Conservation (phyloP, 2,888 invertebrate genomes). For the Agrochola lota region DNA sequence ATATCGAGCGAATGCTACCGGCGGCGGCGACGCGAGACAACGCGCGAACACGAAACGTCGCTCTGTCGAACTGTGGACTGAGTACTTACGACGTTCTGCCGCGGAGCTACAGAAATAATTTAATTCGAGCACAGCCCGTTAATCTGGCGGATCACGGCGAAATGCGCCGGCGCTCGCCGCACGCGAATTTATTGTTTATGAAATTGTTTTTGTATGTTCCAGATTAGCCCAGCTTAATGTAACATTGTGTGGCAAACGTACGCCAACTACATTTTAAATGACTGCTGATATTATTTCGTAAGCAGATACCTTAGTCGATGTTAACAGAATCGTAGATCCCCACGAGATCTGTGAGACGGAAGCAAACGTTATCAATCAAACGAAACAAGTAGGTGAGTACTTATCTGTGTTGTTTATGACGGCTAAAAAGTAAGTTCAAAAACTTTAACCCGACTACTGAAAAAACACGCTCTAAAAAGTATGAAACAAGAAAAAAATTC, state of each 20-base stretch:
- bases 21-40: slow-evolving; percentile 16
- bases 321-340: background rate
- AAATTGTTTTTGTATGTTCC: slow-evolving; percentile 70
- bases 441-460: too few species aligned
- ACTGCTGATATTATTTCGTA: slow-evolving; percentile 20
- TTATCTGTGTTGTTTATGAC: background rate
- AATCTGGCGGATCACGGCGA: slow-evolving; percentile 74
- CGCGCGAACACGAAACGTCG: slow-evolving; percentile 36
- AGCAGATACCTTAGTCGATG: background rate
- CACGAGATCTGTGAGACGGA: background rate
- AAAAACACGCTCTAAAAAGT: too few species aligned
- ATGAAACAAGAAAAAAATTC: too few species aligned
- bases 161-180: slow-evolving; percentile 66
- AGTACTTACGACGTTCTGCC: slow-evolving; percentile 50
- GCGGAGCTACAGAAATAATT: slow-evolving; percentile 65
- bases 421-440: background rate
- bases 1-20: slow-evolving; percentile 71
- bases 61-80: background rate
- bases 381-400: background rate
- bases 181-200: slow-evolving; percentile 72
- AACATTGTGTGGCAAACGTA: slow-evolving; percentile 38
- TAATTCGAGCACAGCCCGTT: slow-evolving; percentile 72
- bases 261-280: slow-evolving; percentile 29
- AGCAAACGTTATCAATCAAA: background rate
- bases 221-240: slow-evolving; percentile 61